Evolutionary conservation across 2,888 invertebrate species (phyloP).

Genomic region (Chelonus formosanus): DNA sequence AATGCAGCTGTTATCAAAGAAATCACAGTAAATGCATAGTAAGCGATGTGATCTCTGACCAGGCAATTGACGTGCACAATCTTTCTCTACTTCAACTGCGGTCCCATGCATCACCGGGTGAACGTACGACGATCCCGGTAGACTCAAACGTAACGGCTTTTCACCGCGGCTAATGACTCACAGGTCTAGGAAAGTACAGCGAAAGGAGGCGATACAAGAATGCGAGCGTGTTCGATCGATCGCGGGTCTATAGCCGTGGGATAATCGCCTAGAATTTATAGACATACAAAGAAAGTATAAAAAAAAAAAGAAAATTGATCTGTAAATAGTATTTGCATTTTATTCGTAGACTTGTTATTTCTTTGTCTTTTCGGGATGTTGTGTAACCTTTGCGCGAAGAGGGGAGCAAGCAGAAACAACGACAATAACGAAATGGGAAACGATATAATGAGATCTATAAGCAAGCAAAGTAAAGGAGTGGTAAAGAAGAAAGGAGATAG

Average conservation of each 20-base stretch:
- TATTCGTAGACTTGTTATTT: constrained; percentile 8
- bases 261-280: constrained; percentile 8
- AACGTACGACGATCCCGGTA: constrained; percentile 32
- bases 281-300: neutral
- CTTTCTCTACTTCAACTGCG: constrained; percentile 19
- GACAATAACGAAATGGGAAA: constrained; percentile 28
- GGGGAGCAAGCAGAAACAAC: constrained; percentile 16
- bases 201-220: constrained; percentile 24
- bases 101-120: constrained; percentile 27
- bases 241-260: constrained; percentile 15
- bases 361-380: constrained; percentile 20
- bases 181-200: constrained; percentile 23
- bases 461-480: constrained; percentile 19
- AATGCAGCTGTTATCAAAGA: no score
- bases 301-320: constrained; percentile 9
- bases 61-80: constrained; percentile 18
- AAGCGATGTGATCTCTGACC: neutral
- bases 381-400: constrained; percentile 15
- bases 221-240: constrained; percentile 31
- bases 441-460: constrained; percentile 35
- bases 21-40: no score
- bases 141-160: constrained; percentile 34
- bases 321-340: constrained; percentile 2
- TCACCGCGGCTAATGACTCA: constrained; percentile 34
- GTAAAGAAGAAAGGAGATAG: constrained; percentile 10